Percentiles rank a stretch among this genome's conserved stretches.
Conservation (phyloP, 2,888 invertebrate genomes). For the Thymelicus sylvestris region DNA sequence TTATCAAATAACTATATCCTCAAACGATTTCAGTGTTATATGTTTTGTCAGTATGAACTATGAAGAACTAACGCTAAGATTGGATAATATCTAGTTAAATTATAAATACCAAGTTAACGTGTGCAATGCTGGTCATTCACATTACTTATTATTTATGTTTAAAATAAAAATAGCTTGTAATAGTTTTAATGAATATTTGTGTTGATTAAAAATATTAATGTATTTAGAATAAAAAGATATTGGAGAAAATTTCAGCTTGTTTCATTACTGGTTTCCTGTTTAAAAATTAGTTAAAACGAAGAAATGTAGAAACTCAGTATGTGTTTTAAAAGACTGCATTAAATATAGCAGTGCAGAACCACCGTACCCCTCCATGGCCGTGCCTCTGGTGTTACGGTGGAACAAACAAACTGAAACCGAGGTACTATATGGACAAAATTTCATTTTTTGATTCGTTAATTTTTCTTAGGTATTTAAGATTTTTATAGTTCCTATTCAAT, state of each 20-base stretch:
- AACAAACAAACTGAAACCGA: too few relatives aligned
- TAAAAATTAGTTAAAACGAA: too few relatives aligned
- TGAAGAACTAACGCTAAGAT: slow-evolving; percentile 79
- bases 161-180: slow-evolving; percentile 83
- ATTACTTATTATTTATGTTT: slow-evolving; percentile 83
- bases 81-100: slow-evolving; percentile 78
- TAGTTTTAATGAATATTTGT: slow-evolving; percentile 84
- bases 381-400: too few relatives aligned
- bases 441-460: too few relatives aligned
- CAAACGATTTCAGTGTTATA: slow-evolving; percentile 49
- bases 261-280: slow-evolving; percentile 25
- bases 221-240: slow-evolving; percentile 85
- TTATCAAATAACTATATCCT: slow-evolving; percentile 49
- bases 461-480: too few relatives aligned
- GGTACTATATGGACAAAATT: too few relatives aligned
- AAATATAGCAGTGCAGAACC: too few relatives aligned
- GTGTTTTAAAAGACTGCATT: too few relatives aligned
- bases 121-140: slow-evolving; percentile 84
- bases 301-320: too few relatives aligned
- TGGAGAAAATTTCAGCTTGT: slow-evolving; percentile 66
- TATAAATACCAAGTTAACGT: slow-evolving; percentile 80
- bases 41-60: slow-evolving; percentile 75
- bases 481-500: too few relatives aligned
- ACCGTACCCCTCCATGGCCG: too few relatives aligned
- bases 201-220: slow-evolving; percentile 85